Evolutionary conservation across 2,113 vertebrate species (phyloP), one percentile per base, ranked within the genome.

Genomic region (Platichthys flesus): DNA sequence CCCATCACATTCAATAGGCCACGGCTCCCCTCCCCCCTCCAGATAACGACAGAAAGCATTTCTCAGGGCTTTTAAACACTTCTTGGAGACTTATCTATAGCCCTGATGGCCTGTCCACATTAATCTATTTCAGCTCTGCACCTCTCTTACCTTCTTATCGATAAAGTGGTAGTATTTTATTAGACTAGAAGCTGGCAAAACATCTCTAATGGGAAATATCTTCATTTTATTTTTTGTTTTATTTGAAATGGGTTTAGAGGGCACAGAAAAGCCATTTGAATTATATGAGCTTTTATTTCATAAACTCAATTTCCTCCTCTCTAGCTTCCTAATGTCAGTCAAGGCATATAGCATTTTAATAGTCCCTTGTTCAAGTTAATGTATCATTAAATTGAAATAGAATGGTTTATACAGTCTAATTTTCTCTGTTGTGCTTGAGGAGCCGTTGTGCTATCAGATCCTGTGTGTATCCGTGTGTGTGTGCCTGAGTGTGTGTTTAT

Each of bases 11-110:
- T 96, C 94, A 96, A 95, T 95, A 91, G 91, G 59, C 74, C 63
- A 31, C 6, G 31, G 6, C 31, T 7, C 6, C 31, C 31, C 31
- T 6, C 88, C 88, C 85, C 71, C 92, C 90, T 35, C 88, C 82
- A 94, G 94, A 96, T 95, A 95, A 95, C 80, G 86, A 92, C 93
- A 93, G 93, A 95, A 77, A 92, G 94, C 93, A 94, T 95, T 96
- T 96, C 94, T 95, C 95, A 91, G 94, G 94, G 93, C 94, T 95
- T 96, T 95, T 95, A 96, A 95, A 95, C 89, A 94, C 91, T 94
- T 79, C 85, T 92, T 37, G 67, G 85, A 90, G 92, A 94, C 95
- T 96, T 95, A 95, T 96, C 95, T 95, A 86, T 94, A 91, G 84
- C 94, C 94, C 23, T 87, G 94, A 92, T 90, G 85, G 90, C 93